Evolutionary conservation across 2,888 invertebrate genomes (phyloP), one percentile per base, ranked within the genome.

Genomic region (Ormyrus nitidulus): DNA sequence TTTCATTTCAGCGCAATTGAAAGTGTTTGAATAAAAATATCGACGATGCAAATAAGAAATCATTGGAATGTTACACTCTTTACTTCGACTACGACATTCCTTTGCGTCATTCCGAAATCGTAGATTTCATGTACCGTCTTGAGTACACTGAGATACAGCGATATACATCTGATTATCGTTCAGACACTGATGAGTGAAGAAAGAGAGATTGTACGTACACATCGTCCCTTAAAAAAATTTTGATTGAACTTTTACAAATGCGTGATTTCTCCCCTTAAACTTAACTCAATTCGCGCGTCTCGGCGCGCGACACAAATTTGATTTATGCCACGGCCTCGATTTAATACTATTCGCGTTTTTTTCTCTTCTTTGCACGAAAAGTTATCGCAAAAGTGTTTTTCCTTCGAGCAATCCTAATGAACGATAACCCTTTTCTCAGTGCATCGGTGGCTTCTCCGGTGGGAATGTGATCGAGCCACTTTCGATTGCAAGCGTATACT

Each of bases 1-100:
- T 48, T 61, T 72, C 53, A 66, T 72, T 73, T 34, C 34, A 34
- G 34, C 66, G 62, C 62, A 68, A 78, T 70, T 56, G 56, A 64
- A 58, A 68, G 48, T 34, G 34, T 19, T 73, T 11, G 58, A 73
- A 72, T 61, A 61, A 69, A 62, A 73, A 62, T 58, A 51, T 68
- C 51, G 66, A 66, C n/a, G 13, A 68, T 62, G 53, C 56, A 77
- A 79, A 34, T 34, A 34, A 75, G 64, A 73, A 78, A 81, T 34
- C 34, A 78, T 66, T 81, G 81, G 81, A 81, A 81, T 81, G 81
- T 81, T 79, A 65, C 54, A 59, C 34, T 34, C 34, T 34, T 74
- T 75, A 78, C 76, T 81, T 81, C 72, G 79, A 81, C 81, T 81
- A 79, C 76, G 79, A 81, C 65, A 76, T 73, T 78, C 71, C 65